Percentiles rank a stretch among this genome's conserved stretches.
Conservation (phyloP, 2,797 vertebrate species). For the Mionectes olivaceus region DNA sequence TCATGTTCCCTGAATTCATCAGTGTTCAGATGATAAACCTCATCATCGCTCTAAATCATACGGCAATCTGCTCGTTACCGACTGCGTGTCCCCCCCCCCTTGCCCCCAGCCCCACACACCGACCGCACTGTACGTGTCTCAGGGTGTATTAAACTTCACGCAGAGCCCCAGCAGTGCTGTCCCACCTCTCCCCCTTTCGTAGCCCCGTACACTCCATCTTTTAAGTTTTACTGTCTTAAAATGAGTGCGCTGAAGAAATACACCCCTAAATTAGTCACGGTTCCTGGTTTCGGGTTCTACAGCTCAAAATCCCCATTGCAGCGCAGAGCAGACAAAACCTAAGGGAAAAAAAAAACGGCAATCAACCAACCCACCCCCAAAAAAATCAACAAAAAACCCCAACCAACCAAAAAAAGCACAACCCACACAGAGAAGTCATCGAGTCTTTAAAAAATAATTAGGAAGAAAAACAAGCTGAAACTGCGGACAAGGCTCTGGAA, state of each 20-base stretch:
- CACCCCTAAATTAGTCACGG: constrained; percentile 65
- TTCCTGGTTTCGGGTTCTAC: constrained; percentile 68
- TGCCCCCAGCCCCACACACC: not conserved
- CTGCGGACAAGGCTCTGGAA: not conserved
- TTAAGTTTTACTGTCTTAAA: constrained; percentile 3
- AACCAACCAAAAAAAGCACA: not conserved
- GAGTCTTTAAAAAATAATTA: constrained; percentile 49
- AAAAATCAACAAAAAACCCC: no score
- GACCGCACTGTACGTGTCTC: not conserved
- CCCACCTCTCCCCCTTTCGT: not conserved
- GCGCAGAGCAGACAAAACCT: not conserved
- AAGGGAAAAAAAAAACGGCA: not conserved
- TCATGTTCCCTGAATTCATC: constrained; percentile 56
- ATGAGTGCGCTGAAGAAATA: not conserved
- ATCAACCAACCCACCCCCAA: not conserved
- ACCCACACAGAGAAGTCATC: constrained; percentile 2
- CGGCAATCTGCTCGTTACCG: not conserved
- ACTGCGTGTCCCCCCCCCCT: not conserved
- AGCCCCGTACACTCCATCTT: not conserved
- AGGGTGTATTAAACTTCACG: not conserved
- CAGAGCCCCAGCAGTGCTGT: not conserved
- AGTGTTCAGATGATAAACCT: constrained; percentile 42
- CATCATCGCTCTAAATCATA: constrained; percentile 35
- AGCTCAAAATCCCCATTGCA: constrained; percentile 48
- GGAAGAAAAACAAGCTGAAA: constrained; percentile 23